Base-by-base conservation (phyloP, 2,797 vertebrate species). In the Sebastes hubbsi region DNA sequence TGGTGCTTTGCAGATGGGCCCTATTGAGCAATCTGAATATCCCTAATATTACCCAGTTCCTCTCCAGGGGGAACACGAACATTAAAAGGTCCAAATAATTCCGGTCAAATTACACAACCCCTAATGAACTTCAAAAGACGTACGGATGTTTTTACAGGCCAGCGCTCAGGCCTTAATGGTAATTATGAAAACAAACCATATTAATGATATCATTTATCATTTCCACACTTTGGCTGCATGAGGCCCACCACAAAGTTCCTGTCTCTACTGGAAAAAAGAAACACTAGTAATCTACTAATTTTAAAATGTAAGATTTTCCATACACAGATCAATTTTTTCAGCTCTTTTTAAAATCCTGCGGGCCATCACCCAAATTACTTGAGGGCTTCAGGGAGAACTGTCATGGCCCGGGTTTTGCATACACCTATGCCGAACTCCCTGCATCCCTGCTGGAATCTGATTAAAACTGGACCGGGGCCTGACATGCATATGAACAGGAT, bases 101-200 rank as follows among this genome's bases (percentile, higher is more conserved):
- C 88, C 69, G 76, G 88, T 92, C 84, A 92, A 90, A 93, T 94
- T 93, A 91, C 89, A 91, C 85, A 84, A 87, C 34, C 72, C 86
- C 86, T 91, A 94, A 92, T 92, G 90, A 94, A 94, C 91, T 93
- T 94, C 86, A 93, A 95, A 94, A 92, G 89, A 84, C 56, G 61
- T 77, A 70, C 42, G 91, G 92, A 95, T 94, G 91, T 95, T 95
- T 94, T 92, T 87, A 91, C 89, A 93, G 91, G 88, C 89, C 73
- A 79, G 89, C 14, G 12, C 82, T 89, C 88, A 65, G 87, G 83
- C 86, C 91, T 91, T 89, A 91, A 93, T 84, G 71, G 91, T 91
- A 93, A 95, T 94, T 94, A 93, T 89, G 88, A 95, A 95, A 95
- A 94, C 91, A 95, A 95, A 95, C 92, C 88, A 78, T 86, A 94